Percentiles rank a stretch among this genome's conserved stretches.
phyloP scores from a whole-genome alignment of 2,797 vertebrate genomes.

The Ciconia nigra region DNA sequence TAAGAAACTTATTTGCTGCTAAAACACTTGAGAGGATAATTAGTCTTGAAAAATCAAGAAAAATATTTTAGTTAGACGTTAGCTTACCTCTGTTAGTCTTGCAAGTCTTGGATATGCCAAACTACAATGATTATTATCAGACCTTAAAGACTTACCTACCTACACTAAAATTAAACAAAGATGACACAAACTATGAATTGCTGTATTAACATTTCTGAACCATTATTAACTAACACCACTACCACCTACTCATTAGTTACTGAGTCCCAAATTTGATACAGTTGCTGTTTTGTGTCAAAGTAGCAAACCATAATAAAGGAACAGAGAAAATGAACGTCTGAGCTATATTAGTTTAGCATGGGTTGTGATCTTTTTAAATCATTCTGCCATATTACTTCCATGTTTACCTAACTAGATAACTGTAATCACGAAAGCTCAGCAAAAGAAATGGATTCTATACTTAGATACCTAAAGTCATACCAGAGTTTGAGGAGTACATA shows the following conservation, averaged over 20 bases:
- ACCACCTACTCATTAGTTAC: constrained; percentile 7
- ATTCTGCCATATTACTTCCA: not conserved
- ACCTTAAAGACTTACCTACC: not conserved
- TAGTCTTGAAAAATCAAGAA: not conserved
- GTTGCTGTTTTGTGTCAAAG: constrained; percentile 34
- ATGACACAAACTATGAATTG: not conserved
- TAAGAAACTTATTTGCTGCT: not conserved
- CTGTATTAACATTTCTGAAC: not conserved
- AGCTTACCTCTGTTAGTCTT: not conserved
- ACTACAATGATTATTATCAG: not conserved
- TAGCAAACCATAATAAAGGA: constrained; percentile 55
- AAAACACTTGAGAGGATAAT: not conserved
- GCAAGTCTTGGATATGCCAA: not conserved
- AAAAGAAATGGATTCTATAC: constrained; percentile 44
- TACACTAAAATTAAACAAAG: constrained; percentile 3
- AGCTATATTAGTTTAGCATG: constrained; percentile 55
- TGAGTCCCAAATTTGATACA: constrained; percentile 23
- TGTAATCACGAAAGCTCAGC: constrained; percentile 56
- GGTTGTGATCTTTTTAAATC: constrained; percentile 39
- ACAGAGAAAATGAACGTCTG: constrained; percentile 60
- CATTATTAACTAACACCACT: constrained; percentile 20
- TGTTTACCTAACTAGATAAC: constrained; percentile 50
- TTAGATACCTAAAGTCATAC: not conserved
- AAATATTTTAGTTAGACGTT: not conserved
- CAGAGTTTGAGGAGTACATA: not conserved